Percentiles rank a stretch among this genome's conserved stretches.
Conservation (phyloP, 2,888 invertebrate species). For the Pollenia amentaria region DNA sequence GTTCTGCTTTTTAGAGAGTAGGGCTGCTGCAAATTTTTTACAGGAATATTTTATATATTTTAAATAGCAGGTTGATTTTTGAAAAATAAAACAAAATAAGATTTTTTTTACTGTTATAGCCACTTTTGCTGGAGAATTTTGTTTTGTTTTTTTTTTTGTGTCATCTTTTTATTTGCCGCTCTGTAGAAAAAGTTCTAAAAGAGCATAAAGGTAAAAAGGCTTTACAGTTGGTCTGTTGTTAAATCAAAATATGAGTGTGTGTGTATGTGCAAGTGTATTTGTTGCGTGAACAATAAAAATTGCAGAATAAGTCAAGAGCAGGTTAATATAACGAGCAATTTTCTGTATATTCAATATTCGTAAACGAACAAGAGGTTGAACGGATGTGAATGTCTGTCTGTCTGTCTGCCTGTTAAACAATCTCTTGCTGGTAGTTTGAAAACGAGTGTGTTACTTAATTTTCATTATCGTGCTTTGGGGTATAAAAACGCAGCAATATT, state of each 20-base stretch:
- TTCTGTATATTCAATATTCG: conserved; percentile 60
- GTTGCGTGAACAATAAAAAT: conserved; percentile 31
- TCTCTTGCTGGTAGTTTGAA: conserved; percentile 24
- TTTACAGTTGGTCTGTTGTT: not conserved
- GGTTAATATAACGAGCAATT: conserved; percentile 63
- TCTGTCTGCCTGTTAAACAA: not conserved
- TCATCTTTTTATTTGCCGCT: not conserved
- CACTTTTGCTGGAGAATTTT: not conserved
- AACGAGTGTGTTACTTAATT: conserved; percentile 52
- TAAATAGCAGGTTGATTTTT: conserved; percentile 13
- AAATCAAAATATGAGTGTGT: not conserved
- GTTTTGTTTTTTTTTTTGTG: not conserved
- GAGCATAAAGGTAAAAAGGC: conserved; percentile 55
- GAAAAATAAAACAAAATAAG: not conserved
- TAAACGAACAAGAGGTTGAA: conserved; percentile 45
- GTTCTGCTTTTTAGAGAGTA: not conserved
- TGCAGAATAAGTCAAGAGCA: conserved; percentile 67
- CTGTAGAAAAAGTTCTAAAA: conserved; percentile 38
- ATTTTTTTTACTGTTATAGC: not conserved
- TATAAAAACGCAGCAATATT: conserved; percentile 59
- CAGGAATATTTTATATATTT: conserved; percentile 9
- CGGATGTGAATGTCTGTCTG: conserved; percentile 11
- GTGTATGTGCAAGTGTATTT: not conserved
- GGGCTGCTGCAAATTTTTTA: not conserved
- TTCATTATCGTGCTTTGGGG: conserved; percentile 63